Evolutionary conservation across 2,888 invertebrate species (phyloP), one percentile per base, ranked within the genome.

Genomic region (Hyposoter didymator): DNA sequence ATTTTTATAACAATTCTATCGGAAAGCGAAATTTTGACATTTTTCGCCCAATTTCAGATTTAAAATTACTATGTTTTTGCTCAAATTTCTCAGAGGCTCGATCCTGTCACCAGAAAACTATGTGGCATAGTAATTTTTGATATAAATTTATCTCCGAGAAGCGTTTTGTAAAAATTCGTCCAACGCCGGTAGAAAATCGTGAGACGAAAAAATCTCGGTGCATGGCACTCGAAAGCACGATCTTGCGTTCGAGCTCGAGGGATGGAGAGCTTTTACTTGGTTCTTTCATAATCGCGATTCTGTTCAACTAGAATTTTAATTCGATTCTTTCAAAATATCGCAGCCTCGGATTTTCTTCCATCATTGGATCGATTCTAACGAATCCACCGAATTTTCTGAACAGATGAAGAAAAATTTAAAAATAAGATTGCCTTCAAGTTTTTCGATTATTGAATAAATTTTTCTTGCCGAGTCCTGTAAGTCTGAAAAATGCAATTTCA

Each of bases 401-500:
- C n/a, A 7, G 32, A 28, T 47, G 52, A 69, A 22, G 49, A 12
- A 69, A 14, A 52, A 62, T 70, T 32, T 14, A 67, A 39, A 39
- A 47, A 67, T 67, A 12, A 70, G 70, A 76, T 28, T 55, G 49
- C 22, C 10, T 14, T 52, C 0, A n/a, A 22, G n/a, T 49, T 64
- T 32, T 59, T 22, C 17, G 45, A 12, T 10, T n/a, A 6, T 49
- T 8, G 22, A 22, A 22, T 22, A 55, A 12, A 22, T 8, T 49
- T 49, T 70, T 6, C 14, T 52, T 35, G 84, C 84, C 84, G 82
- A 85, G 78, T 85, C 78, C 78, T 70, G 39, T 78, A 5, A 32
- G 22, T 64, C 14, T 75, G 0, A n/a, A n/a, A 17, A 22, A 39
- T 10, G 10, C n/a, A 52, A 19, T 39, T 45, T 10, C 8, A 32